phyloP scores from a whole-genome alignment of 2,113 vertebrate genomes.

The Oryzias woworae region DNA sequence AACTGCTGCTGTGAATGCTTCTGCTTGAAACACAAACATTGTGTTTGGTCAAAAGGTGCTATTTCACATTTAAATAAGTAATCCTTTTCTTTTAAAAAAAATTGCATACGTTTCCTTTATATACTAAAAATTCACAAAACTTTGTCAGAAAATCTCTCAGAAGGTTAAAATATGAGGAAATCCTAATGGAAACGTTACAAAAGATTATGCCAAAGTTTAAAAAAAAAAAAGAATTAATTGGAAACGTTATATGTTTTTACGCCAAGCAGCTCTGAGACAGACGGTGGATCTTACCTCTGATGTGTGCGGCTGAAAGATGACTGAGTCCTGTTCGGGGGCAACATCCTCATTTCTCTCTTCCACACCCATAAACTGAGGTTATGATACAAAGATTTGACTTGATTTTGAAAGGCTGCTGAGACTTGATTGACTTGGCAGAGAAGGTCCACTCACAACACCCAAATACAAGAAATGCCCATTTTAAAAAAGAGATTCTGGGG shows the following conservation, averaged over 20 bases:
- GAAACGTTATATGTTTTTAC: neutral
- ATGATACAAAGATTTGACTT: conserved; percentile 52
- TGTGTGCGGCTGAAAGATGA: conserved; percentile 15
- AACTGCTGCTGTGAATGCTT: conserved; percentile 30
- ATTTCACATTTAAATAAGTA: neutral
- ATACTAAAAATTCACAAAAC: neutral
- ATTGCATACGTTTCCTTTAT: too few relatives aligned
- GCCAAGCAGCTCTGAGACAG: neutral
- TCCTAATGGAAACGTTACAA: neutral
- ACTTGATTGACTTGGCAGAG: conserved; percentile 7
- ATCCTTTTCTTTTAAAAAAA: neutral
- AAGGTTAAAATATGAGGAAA: neutral
- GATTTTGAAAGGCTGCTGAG: conserved; percentile 39
- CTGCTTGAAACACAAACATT: neutral
- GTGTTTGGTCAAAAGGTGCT: neutral
- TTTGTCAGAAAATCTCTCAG: neutral
- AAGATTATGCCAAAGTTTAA: too few relatives aligned
- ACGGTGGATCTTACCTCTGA: conserved; percentile 55
- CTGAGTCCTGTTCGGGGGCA: conserved; percentile 11
- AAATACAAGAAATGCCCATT: neutral
- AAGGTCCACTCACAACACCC: neutral
- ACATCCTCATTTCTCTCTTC: conserved; percentile 57
- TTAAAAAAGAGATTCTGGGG: too few relatives aligned
- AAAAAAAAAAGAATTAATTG: neutral
- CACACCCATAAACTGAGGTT: conserved; percentile 55